Evolutionary conservation across 92 coral and sea anemone species (phyloP).

Genomic region (Actinernus sp.): DNA sequence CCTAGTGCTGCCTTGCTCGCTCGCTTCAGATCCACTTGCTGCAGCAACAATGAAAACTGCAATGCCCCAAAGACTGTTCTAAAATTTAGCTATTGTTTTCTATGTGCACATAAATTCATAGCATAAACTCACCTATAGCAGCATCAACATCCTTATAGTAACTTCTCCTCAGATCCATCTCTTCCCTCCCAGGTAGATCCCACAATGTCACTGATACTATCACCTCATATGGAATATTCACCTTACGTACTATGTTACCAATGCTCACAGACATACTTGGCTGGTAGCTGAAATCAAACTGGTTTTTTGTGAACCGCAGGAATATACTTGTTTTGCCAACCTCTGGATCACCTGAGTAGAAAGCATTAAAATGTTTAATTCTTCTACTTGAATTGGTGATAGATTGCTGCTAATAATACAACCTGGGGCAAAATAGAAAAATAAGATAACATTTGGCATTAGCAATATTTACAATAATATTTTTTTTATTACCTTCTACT

Average conservation of each 20-base stretch:
- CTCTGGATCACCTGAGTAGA: slow-evolving; percentile 87
- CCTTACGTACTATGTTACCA: slow-evolving; percentile 94
- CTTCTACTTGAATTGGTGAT: too few relatives aligned
- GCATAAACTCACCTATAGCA: slow-evolving; percentile 81
- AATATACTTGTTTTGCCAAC: slow-evolving; percentile 96
- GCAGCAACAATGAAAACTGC: too few relatives aligned
- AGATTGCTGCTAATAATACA: too few relatives aligned
- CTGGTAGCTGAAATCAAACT: slow-evolving; percentile 98
- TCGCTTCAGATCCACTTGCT: too few relatives aligned
- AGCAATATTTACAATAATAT: too few relatives aligned
- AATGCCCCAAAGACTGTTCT: too few relatives aligned
- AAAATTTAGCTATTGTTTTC: too few relatives aligned
- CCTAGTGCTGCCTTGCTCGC: too few relatives aligned
- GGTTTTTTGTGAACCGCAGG: slow-evolving; percentile 95
- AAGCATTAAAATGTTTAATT: too few relatives aligned
- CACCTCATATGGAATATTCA: slow-evolving; percentile 95
- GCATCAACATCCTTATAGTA: slow-evolving; percentile 99
- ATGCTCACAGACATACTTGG: slow-evolving; percentile 95
- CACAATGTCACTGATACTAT: slow-evolving; percentile 95
- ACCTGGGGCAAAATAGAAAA: too few relatives aligned
- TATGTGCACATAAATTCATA: not conserved
- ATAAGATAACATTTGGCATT: too few relatives aligned
- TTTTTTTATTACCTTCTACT: too few relatives aligned
- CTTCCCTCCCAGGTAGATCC: slow-evolving; percentile 99
- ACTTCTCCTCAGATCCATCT: slow-evolving; percentile 97